Base-by-base conservation (phyloP, 1,140 invertebrate species). In the Nasonia longicornis region DNA sequence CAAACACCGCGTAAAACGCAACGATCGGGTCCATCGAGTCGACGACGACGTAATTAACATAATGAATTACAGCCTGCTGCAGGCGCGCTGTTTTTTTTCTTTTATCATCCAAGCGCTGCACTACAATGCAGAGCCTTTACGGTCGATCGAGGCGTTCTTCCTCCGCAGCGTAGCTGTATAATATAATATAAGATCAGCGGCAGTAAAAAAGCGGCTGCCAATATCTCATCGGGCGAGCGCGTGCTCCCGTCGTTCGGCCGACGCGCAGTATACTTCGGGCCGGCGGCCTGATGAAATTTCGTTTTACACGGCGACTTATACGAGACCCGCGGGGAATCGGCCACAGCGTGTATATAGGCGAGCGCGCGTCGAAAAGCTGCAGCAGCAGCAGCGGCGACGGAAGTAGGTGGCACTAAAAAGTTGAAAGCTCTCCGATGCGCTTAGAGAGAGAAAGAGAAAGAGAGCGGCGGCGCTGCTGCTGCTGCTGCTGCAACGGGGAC, bases 381-480 rank as follows among this genome's bases (percentile, higher is more conserved):
- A n/a, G 29, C 35, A 38, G 69, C 35, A 35, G 31, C 48, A 31
- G 7, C 64, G 76, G 64, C 64, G 42, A 42, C 75, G 64, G 38
- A 71, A 78, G 77, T 78, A 20, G 76, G n/a, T 52, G n/a, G 77
- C 71, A 72, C 35, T 80, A 80, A 80, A 80, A 80, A 80, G 79
- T 80, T 80, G 79, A 80, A 74, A 80, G 79, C 71, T 67, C 52
- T 58, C 67, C 71, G 79, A 80, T 67, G 38, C 26, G 71, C 35
- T 42, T 16, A 58, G 69, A 14, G 31, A 31, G 26, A 63, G 29
- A 52, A 64, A 16, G 45, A 31, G 66, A 4, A 16, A 71, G 31
- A 71, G 20, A 16, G 69, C 20, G 31, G 4, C 26, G 26, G 1
- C 26, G 26, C 26, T 26, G 26, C 26, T n/a, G 26, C 1, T 6